Base-by-base conservation (phyloP, 2,797 vertebrate species). In the Chaenodraco wilsoni region DNA sequence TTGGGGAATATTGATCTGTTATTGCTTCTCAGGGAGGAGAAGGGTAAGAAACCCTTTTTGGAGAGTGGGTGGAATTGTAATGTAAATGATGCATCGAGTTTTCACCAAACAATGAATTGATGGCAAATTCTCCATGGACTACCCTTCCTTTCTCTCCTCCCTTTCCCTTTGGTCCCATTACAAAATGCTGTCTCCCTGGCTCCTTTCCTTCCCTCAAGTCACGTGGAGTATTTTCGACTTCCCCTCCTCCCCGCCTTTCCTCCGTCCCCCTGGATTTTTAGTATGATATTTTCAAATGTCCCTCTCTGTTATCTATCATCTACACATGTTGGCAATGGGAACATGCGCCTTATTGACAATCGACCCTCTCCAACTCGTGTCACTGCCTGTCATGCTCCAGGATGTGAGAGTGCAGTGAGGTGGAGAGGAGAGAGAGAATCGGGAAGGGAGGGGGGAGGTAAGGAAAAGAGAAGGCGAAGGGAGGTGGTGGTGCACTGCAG, bases 401-500 rank as follows among this genome's bases (percentile, higher is more conserved):
- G 74, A 81, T 79, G 83, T 62, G 83, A 78, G 78, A 76, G 83
- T 61, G 80, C 75, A 74, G 78, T 48, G 81, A 82, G 85, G 66
- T 67, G 43, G 70, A 62, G 83, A 68, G 49, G 81, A 54, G 46
- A 52, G 49, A 27, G 52, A 50, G 80, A 79, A 60, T 17, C 54
- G 59, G 83, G 56, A 70, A 40, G 59, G 50, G 71, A 57, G 77
- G 72, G 76, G 70, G 45, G 72, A 44, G 52, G 76, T n/a, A 60
- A 76, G 74, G 59, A 69, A 64, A 49, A n/a, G 40, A 62, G 82
- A 69, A 62, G 60, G 50, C 71, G 74, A 73, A 66, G 82, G 73
- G 88, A 87, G 85, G 83, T 84, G 91, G 83, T 87, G 86, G 89
- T 92, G 93, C 91, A 94, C 95, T 95, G 95, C 95, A 95, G 91